A percentile compares a stretch with the other conserved stretches of the same genome.
Conservation (phyloP, 1,140 invertebrate species). For the Schlechtendalia chinensis region DNA sequence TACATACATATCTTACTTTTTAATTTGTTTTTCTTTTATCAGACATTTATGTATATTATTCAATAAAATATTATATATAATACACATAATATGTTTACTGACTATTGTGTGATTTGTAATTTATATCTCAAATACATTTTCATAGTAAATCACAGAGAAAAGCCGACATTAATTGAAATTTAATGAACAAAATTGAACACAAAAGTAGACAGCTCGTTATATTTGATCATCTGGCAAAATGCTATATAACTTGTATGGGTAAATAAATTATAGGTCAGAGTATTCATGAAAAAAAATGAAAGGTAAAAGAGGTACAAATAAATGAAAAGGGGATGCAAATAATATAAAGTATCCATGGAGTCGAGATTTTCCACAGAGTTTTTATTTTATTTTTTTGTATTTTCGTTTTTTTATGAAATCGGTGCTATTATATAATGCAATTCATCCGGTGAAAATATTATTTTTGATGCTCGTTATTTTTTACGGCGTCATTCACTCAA, state of each 20-base stretch:
- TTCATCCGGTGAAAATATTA: slow-evolving; percentile 42
- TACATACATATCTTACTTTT: too few relatives aligned
- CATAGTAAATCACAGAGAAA: slow-evolving; percentile 33
- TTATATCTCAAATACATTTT: background rate
- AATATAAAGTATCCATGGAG: slow-evolving; percentile 33
- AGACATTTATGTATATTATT: too few relatives aligned
- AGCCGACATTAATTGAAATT: slow-evolving; percentile 8
- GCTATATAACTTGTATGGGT: slow-evolving; percentile 18
- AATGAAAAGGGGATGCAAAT: slow-evolving; percentile 22
- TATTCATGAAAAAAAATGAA: slow-evolving; percentile 20
- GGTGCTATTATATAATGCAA: slow-evolving; percentile 45
- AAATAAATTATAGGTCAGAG: slow-evolving; percentile 38
- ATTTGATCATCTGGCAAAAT: slow-evolving; percentile 47
- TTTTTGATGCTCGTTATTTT: slow-evolving; percentile 50
- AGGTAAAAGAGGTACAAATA: slow-evolving; percentile 34
- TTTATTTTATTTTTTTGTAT: slow-evolving; percentile 14
- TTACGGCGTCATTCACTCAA: slow-evolving; percentile 44
- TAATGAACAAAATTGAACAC: slow-evolving; percentile 35
- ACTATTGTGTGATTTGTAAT: too few relatives aligned
- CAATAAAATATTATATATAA: too few relatives aligned
- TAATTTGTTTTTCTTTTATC: too few relatives aligned
- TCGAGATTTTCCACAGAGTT: slow-evolving; percentile 15
- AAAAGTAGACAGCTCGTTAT: slow-evolving; percentile 38
- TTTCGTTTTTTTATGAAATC: slow-evolving; percentile 45
- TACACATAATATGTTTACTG: too few relatives aligned